Evolutionary conservation across 92 coral and sea anemone species (phyloP).

Genomic region (Paramuricea clavata): DNA sequence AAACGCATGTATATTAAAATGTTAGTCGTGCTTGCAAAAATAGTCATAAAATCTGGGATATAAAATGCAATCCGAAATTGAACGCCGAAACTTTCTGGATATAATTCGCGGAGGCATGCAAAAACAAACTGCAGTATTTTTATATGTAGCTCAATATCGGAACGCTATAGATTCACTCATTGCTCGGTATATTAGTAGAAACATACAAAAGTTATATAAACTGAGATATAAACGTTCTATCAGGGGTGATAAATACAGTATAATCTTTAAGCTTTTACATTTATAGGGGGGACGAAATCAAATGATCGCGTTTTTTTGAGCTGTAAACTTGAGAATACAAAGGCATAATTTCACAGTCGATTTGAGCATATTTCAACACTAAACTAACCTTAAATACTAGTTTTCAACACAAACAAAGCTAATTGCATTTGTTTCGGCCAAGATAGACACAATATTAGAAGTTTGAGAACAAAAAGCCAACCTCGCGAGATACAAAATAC

Average conservation of each 20-base stretch:
- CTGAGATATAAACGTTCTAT: not conserved
- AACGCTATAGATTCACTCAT: not conserved
- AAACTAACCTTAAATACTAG: constrained; percentile 14
- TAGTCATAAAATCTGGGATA: not conserved
- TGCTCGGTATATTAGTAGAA: too few species aligned
- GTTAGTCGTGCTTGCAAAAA: not conserved
- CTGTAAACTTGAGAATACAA: not conserved
- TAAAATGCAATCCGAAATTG: not conserved
- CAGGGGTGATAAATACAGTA: not conserved
- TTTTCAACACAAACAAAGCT: constrained; percentile 9
- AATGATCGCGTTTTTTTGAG: not conserved
- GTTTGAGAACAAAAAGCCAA: not conserved
- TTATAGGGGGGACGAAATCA: too few species aligned
- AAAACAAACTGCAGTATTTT: not conserved
- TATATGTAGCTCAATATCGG: not conserved
- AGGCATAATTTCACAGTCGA: constrained; percentile 22
- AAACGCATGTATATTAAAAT: not conserved
- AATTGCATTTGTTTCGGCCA: constrained; percentile 6
- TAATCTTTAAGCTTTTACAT: not conserved
- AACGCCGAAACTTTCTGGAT: not conserved
- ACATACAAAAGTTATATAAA: not conserved
- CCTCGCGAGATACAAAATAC: not conserved
- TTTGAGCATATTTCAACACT: constrained; percentile 16
- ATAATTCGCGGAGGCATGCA: not conserved
- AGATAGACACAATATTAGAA: not conserved